Base-by-base conservation (phyloP, 2,113 vertebrate species). In the Planiliza haematocheilus region DNA sequence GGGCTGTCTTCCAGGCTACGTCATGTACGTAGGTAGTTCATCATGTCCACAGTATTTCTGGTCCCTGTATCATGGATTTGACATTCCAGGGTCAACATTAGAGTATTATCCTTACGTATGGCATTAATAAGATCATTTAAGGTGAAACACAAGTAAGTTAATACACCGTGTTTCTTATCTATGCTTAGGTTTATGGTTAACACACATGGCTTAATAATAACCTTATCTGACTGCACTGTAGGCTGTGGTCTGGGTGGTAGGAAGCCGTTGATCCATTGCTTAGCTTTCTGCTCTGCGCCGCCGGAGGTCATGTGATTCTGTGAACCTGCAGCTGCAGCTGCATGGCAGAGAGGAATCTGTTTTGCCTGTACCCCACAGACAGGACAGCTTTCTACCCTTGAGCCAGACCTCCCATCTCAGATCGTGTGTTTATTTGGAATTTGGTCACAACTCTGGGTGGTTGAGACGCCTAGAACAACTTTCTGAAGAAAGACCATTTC, bases 301-400 rank as follows among this genome's bases (percentile, higher is more conserved):
- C 41, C 24, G 68, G 73, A 46, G 18, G 9, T 38, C 62, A 20
- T 75, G 48, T 39, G 52, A 59, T 75, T 45, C 20, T 61, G 11
- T 12, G 56, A 56, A 11, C 1, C 7, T 1, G 0, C 24, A 61
- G 20, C 20, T 64, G 53, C 81, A 83, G 81, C 81, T 83, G 81
- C 70, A 60, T 45, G 13, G 45, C 42, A 68, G n/a, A 73, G 20
- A 61, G 37, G 7, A 61, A n/a, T 83, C 30, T 87, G 82, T 85
- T 89, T 88, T 85, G 43, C 39, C 34, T 64, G 58, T 55, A 21
- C 81, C 81, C 83, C 81, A 74, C 81, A 73, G 84, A 14, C 30
- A 49, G 55, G 52, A 77, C 61, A 43, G 20, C 39, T 38, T 43
- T 82, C 45, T 85, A 73, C 69, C 67, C 64, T 37, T 71, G 69